Evolutionary conservation across 2,888 invertebrate species (phyloP).

Genomic region (Limnephilus lunatus): DNA sequence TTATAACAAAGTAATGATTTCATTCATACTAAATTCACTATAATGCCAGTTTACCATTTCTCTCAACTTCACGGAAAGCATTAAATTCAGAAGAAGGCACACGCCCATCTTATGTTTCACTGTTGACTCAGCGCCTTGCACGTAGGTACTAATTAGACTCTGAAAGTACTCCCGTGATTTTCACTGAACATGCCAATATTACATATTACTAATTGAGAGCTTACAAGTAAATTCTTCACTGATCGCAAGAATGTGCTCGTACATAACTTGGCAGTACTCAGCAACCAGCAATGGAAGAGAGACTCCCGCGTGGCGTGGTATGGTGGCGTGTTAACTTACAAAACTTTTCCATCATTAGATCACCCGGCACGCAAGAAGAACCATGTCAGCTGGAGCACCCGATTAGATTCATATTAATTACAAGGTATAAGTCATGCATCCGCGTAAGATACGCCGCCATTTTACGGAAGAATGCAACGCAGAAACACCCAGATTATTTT

Average conservation of each 20-base stretch:
- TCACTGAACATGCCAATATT: neutral
- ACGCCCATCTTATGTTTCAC: neutral
- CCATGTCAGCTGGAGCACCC: neutral
- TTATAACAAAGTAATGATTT: too few species aligned
- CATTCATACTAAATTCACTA: too few species aligned
- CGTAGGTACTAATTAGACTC: neutral
- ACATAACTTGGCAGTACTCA: neutral
- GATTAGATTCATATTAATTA: neutral
- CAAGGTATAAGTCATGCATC: slow-evolving; percentile 10
- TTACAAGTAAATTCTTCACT: neutral
- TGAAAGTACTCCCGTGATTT: neutral
- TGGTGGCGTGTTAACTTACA: neutral
- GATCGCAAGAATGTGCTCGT: neutral
- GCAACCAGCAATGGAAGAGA: neutral
- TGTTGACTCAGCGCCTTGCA: neutral
- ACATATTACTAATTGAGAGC: neutral
- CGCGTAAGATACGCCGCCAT: neutral
- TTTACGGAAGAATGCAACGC: slow-evolving; percentile 20
- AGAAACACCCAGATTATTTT: slow-evolving; percentile 14
- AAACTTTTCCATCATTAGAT: slow-evolving; percentile 7
- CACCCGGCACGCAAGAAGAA: slow-evolving; percentile 7
- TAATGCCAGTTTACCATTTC: neutral
- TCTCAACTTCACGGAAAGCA: neutral
- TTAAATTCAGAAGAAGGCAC: neutral
- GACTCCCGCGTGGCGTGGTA: neutral